Base-by-base conservation (phyloP, 2,888 invertebrate genomes). In the Vannuccia rotundouncinata region DNA sequence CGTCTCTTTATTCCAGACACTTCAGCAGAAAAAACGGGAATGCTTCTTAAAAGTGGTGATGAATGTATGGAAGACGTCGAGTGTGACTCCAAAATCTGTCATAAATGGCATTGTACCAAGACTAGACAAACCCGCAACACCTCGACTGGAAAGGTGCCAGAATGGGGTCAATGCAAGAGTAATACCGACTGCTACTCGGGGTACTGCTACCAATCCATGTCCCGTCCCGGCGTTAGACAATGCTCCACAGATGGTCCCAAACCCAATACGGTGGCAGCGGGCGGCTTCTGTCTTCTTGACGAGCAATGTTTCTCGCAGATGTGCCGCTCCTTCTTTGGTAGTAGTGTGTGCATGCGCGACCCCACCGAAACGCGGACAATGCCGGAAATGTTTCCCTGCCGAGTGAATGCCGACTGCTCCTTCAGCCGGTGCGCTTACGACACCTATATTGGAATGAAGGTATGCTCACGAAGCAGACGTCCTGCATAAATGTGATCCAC, bases 361-460 rank as follows among this genome's bases (percentile, higher is more conserved):
- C 66, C 66, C 66, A n/a, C 66, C 25, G 66, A 66, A 27, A 22
- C 2, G 22, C 10, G 25, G 66, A 66, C 13, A 27, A 66, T 66
- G 66, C 66, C 66, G 2, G 66, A 66, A 22, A 66, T 66, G 66
- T 66, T 66, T 22, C 66, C 66, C 25, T 66, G 66, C 22, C 66
- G 66, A 22, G 10, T 22, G 22, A 5, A 22, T 22, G 66, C 5
- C 22, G 66, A 66, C 66, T 66, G 66, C 25, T 5, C 25, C 22
- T 22, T 13, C 17, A 27, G 66, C 5, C 66, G 22, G 10, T 66
- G 66, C 25, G 25, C 17, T 66, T 13, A 13, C 10, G 66, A 13
- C 25, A 2, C 66, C 66, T 66, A 66, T 22, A 66, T 66, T 5
- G 66, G 66, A 5, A 5, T 66, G 66, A 22, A 66, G 66, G 66